Evolutionary conservation across 1,140 invertebrate genomes (phyloP), one percentile per base, ranked within the genome.

Genomic region (Drosophila simulans): DNA sequence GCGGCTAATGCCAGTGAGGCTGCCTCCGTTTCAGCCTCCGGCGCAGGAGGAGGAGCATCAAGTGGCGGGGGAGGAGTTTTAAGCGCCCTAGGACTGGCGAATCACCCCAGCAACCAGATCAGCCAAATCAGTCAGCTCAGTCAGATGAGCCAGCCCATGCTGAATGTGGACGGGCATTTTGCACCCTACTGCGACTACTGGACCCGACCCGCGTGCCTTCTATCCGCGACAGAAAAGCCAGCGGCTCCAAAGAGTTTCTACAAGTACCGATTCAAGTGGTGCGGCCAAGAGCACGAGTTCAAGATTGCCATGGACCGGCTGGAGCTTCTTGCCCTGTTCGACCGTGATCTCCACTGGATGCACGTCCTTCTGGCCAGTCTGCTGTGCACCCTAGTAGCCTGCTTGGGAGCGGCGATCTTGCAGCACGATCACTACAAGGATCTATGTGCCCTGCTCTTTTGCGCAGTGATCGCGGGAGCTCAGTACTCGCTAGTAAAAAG

Each of bases 401-500:
- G 97, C 45, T 92, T 99, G 42, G 98, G 98, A 0, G 95, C 97
- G 0, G 92, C 96, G 42, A 94, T 99, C 13, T 93, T 99, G 1
- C 95, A 97, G 79, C 94, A 95, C 37, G 95, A 96, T 31, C 97
- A 98, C 90, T 99, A 98, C 93, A 95, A 95, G 77, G 98, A 99
- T 92, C 94, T 99, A 39, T 97, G 95, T 78, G 96, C 98, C 5
- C 98, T 99, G 93, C 93, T 99, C 68, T 98, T 99, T 92, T 99
- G 98, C 93, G 97, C 99, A 79, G 97, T 99, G 22, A 98, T 99
- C 46, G 98, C 98, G 11, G 96, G 98, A 10, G 98, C 98, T 92
- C 98, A 99, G 92, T 99, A 99, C 92, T 99, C 98, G 1, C 93
- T 99, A 49, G 93, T 99, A 13, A 99, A 99, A 93, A 99, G 98